Conservation (phyloP, 2,888 invertebrate genomes). For the Epinotia brunnichana region DNA sequence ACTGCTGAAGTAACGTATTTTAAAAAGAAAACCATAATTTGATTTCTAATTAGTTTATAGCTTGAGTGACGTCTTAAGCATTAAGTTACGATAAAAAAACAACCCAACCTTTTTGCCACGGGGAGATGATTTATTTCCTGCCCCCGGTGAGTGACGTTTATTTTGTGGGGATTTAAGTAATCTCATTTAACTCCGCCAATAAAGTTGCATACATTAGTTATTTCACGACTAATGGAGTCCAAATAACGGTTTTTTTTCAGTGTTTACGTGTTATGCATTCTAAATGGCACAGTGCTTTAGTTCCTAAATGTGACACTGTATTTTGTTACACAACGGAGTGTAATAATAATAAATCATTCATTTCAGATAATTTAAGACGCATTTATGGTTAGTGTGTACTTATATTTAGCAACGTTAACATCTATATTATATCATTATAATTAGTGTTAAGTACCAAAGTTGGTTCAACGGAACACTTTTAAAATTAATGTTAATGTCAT, state of each 20-base stretch:
- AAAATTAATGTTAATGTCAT: too few relatives aligned
- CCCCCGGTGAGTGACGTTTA: neutral
- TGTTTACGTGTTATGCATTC: neutral
- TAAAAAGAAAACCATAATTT: neutral
- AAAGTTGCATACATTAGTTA: neutral
- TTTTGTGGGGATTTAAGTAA: neutral
- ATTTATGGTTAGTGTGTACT: too few relatives aligned
- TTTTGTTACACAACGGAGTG: too few relatives aligned
- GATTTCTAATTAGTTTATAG: neutral
- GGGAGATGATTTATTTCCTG: constrained; percentile 3
- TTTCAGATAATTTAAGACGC: too few relatives aligned
- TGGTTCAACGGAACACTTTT: too few relatives aligned
- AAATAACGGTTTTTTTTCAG: neutral
- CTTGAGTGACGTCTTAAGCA: constrained; percentile 11
- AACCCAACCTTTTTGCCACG: neutral
- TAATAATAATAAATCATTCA: too few relatives aligned
- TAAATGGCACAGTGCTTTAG: neutral
- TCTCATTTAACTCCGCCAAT: constrained; percentile 1
- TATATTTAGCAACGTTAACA: too few relatives aligned
- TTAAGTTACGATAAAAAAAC: neutral
- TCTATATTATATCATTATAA: too few relatives aligned
- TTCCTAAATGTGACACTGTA: too few relatives aligned
- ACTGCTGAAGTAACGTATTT: too few relatives aligned
- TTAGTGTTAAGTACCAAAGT: too few relatives aligned
- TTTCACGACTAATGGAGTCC: neutral